A percentile compares a stretch with the other conserved stretches of the same genome.
Evolutionary conservation across 2,888 invertebrate species (phyloP).

Genomic region (Cosmia pyralina): DNA sequence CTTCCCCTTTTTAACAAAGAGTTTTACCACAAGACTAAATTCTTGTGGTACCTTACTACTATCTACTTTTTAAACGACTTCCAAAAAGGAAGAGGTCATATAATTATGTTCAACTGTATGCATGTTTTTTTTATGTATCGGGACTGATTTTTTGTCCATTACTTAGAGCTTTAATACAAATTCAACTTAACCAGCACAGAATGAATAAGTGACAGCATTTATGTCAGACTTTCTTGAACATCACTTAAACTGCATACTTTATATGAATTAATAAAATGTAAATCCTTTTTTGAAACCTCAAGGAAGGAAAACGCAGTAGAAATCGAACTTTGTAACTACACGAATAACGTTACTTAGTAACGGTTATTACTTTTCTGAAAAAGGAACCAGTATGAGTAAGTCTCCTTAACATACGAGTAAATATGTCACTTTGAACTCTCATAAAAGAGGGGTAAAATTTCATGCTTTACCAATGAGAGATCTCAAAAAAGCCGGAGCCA

Average conservation of each 20-base stretch:
- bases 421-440: background rate
- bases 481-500: background rate
- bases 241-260: conserved; percentile 1
- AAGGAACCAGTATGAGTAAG: background rate
- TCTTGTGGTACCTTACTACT: too few relatives aligned
- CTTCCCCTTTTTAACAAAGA: too few relatives aligned
- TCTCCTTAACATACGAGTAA: background rate
- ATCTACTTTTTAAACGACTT: too few relatives aligned
- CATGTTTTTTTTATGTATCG: too few relatives aligned
- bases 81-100: too few relatives aligned
- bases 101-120: too few relatives aligned
- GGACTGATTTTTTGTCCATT: too few relatives aligned
- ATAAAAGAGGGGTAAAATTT: background rate
- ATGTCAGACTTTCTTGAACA: background rate
- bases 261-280: background rate
- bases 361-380: conserved; percentile 23
- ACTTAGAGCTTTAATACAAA: background rate
- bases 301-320: conserved; percentile 23
- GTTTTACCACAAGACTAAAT: too few relatives aligned
- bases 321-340: background rate
- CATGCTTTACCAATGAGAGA: background rate
- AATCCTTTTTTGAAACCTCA: conserved; percentile 20
- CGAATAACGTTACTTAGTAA: conserved; percentile 1
- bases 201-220: too few relatives aligned
- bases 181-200: background rate